These are phyloP conservation scores for Gouania willdenowi DNA, from an alignment of 2,797 vertebrate genomes.

Conservation along the genomic window DNA sequence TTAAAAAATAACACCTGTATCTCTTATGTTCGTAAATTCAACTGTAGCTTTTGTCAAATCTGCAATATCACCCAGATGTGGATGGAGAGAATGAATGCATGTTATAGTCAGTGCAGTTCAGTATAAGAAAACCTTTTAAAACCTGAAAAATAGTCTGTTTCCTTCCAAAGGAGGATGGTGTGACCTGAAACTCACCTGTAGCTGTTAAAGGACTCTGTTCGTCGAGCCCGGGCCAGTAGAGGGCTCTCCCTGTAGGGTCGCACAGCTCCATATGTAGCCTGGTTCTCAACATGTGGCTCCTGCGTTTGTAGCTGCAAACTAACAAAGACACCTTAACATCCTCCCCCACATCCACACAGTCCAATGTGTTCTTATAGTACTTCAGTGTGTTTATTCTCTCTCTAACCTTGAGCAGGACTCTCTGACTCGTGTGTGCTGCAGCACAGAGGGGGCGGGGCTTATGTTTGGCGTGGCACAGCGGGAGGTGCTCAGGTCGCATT, in stretches of 20 bases:
- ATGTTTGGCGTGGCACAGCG: constrained; percentile 96
- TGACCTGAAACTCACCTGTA: constrained; percentile 74
- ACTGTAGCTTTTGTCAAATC: too few species aligned
- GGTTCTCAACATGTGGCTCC: constrained; percentile 82
- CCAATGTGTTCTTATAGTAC: too few species aligned
- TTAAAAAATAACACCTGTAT: too few species aligned
- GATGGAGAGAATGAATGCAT: too few species aligned
- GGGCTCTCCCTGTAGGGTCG: constrained; percentile 95
- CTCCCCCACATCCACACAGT: too few species aligned
- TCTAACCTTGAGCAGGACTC: constrained; percentile 91
- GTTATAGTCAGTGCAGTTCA: too few species aligned
- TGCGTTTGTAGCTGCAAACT: constrained; percentile 91
- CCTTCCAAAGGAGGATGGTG: too few species aligned
- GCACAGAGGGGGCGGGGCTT: constrained; percentile 91
- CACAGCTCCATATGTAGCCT: constrained; percentile 86
- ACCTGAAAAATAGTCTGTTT: too few species aligned
- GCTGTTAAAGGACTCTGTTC: constrained; percentile 94
- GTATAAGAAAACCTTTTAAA: too few species aligned
- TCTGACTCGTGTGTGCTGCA: constrained; percentile 88
- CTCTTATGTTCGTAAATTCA: too few species aligned
- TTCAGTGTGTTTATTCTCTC: neutral
- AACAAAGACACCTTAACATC: too few species aligned
- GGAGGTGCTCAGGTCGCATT: constrained; percentile 94
- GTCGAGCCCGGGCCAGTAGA: constrained; percentile 87
- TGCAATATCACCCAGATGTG: too few species aligned